Evolutionary conservation across 2,797 vertebrate genomes (phyloP).

Genomic region (Notoglanidium macrostoma): DNA sequence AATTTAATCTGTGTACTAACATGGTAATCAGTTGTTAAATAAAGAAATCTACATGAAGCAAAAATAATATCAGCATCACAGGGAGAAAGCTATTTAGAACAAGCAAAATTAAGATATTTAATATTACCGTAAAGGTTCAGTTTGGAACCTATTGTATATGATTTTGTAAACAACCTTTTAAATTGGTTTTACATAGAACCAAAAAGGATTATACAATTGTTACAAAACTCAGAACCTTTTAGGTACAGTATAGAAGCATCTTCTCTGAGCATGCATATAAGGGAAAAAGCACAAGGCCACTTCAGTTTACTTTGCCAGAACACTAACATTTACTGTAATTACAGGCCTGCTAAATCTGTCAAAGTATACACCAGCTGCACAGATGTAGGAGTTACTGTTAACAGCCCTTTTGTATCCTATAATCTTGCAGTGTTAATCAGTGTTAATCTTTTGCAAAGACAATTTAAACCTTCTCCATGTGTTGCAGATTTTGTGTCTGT

Average conservation of each 20-base stretch:
- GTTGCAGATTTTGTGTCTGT: constrained; percentile 9
- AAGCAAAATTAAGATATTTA: not conserved
- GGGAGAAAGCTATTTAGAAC: not conserved
- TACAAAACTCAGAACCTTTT: not conserved
- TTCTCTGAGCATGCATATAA: not conserved
- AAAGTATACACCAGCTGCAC: constrained; percentile 24
- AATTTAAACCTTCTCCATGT: constrained; percentile 18
- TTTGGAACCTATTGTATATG: not conserved
- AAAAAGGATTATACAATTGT: not conserved
- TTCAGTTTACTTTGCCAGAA: constrained; percentile 40
- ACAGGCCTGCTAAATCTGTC: constrained; percentile 29
- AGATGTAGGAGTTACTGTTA: constrained; percentile 23
- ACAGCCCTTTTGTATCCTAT: not conserved
- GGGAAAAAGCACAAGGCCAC: not conserved
- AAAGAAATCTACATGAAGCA: not conserved
- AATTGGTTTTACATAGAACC: not conserved
- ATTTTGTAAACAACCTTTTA: not conserved
- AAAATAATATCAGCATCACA: not conserved
- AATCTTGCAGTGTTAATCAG: constrained; percentile 20
- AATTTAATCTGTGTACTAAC: not conserved
- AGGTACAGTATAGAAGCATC: not conserved
- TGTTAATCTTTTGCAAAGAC: constrained; percentile 26
- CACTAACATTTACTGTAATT: constrained; percentile 43
- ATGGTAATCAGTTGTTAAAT: not conserved
- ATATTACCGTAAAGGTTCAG: not conserved